These are phyloP conservation scores for Atta texana DNA, from an alignment of 1,140 invertebrate genomes.

Conservation along the genomic window DNA sequence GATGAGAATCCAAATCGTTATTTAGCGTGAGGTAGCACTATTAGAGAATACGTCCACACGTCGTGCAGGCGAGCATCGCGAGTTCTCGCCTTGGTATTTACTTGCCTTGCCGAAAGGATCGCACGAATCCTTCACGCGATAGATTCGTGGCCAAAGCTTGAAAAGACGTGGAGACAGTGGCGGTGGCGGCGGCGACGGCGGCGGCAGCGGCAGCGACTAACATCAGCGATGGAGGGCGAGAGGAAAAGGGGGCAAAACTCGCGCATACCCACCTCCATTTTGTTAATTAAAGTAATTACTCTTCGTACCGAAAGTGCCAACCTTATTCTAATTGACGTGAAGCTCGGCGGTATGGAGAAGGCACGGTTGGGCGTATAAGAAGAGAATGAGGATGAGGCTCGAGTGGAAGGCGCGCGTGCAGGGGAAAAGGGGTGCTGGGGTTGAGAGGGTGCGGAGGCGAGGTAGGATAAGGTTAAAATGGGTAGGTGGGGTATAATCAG, in stretches of 20 bases:
- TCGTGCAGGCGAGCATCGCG: constrained; percentile 66
- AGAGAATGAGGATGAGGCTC: constrained; percentile 65
- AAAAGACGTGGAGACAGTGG: constrained; percentile 62
- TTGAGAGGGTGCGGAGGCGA: constrained; percentile 62
- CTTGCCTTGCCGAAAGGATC: constrained; percentile 78
- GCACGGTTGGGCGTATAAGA: constrained; percentile 72
- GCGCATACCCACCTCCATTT: constrained; percentile 85
- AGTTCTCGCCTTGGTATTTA: constrained; percentile 70
- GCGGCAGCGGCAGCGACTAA: constrained; percentile 62
- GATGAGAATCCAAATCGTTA: constrained; percentile 29
- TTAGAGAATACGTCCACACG: constrained; percentile 61
- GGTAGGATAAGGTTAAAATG: constrained; percentile 80
- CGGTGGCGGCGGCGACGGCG: neutral
- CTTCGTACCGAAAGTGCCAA: constrained; percentile 87
- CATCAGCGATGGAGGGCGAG: constrained; percentile 67
- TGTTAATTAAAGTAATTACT: constrained; percentile 88
- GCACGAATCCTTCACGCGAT: constrained; percentile 75
- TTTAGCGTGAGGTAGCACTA: constrained; percentile 39
- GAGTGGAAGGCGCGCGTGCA: constrained; percentile 56
- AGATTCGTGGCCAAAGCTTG: constrained; percentile 66
- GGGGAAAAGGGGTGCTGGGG: constrained; percentile 29
- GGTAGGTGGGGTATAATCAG: constrained; percentile 84
- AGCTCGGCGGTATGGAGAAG: constrained; percentile 81
- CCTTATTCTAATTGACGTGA: constrained; percentile 88
- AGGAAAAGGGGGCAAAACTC: constrained; percentile 63